Evolutionary conservation across 2,888 invertebrate species (phyloP).

Genomic region (Cantharis flavilabris): DNA sequence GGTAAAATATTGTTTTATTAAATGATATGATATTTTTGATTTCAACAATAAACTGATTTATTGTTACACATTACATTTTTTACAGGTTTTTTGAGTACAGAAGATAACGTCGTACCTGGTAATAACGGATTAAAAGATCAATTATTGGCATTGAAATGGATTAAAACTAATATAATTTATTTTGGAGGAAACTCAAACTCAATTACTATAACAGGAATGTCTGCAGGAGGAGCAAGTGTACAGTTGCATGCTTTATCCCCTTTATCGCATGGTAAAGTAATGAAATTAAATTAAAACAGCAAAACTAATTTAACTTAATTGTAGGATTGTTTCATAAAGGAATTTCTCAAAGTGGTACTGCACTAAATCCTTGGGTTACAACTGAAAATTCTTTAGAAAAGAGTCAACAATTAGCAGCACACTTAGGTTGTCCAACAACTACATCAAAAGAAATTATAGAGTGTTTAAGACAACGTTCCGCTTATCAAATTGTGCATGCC

Average conservation of each 20-base stretch:
- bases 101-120: slow-evolving; percentile 68
- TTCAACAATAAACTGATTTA: slow-evolving; percentile 11
- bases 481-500: slow-evolving; percentile 63
- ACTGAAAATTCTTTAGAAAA: slow-evolving; percentile 64
- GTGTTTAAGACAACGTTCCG: slow-evolving; percentile 68
- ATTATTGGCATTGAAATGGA: slow-evolving; percentile 70
- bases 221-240: slow-evolving; percentile 76
- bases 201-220: slow-evolving; percentile 70
- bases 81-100: slow-evolving; percentile 76
- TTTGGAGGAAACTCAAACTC: slow-evolving; percentile 75
- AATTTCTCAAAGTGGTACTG: slow-evolving; percentile 72
- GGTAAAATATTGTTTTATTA: slow-evolving; percentile 54
- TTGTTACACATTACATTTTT: background rate
- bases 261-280: slow-evolving; percentile 60
- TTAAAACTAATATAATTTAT: slow-evolving; percentile 67
- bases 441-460: slow-evolving; percentile 62
- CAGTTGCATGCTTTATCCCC: slow-evolving; percentile 74
- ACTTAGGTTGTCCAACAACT: slow-evolving; percentile 66
- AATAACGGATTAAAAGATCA: slow-evolving; percentile 79
- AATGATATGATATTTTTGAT: background rate
- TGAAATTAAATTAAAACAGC: background rate
- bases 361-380: slow-evolving; percentile 64
- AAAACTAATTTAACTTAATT: slow-evolving; percentile 9
- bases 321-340: slow-evolving; percentile 65
- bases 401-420: slow-evolving; percentile 62